These are phyloP conservation scores for Deroplatys truncata DNA, from an alignment of 2,888 invertebrate species.

Conservation along the genomic window DNA sequence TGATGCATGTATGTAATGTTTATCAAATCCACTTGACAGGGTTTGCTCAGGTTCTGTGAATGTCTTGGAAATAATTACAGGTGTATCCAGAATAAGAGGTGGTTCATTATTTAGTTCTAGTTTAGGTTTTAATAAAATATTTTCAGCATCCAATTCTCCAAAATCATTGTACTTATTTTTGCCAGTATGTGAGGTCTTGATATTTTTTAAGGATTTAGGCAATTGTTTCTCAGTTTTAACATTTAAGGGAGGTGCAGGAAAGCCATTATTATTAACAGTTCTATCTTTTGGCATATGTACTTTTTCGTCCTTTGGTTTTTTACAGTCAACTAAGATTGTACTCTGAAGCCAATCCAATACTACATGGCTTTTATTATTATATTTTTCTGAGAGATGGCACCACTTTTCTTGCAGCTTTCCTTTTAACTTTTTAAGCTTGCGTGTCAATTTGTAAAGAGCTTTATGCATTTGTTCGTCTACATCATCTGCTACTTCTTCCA, in stretches of 20 bases:
- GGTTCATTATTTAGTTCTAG: neutral
- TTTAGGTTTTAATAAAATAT: neutral
- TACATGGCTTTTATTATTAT: neutral
- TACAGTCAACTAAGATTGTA: constrained; percentile 3
- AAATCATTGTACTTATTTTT: neutral
- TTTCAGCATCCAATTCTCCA: neutral
- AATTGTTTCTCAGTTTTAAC: neutral
- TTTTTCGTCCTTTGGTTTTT: neutral
- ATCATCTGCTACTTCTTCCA: neutral
- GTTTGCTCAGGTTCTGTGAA: neutral
- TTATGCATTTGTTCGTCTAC: constrained; percentile 8
- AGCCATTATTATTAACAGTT: neutral
- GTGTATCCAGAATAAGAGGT: neutral
- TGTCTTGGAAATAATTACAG: neutral
- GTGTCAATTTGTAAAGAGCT: neutral
- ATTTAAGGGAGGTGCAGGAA: neutral
- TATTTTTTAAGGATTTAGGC: neutral
- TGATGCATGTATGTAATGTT: neutral
- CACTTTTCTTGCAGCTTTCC: neutral
- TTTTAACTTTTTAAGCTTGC: neutral
- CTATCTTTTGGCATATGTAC: neutral
- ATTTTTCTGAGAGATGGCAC: neutral
- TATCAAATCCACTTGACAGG: neutral
- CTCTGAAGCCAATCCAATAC: neutral
- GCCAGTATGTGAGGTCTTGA: neutral